Percentiles rank a stretch among this genome's conserved stretches.
These are phyloP conservation scores for Cordilura impudica DNA, from an alignment of 2,888 invertebrate species.

Conservation along the genomic window DNA sequence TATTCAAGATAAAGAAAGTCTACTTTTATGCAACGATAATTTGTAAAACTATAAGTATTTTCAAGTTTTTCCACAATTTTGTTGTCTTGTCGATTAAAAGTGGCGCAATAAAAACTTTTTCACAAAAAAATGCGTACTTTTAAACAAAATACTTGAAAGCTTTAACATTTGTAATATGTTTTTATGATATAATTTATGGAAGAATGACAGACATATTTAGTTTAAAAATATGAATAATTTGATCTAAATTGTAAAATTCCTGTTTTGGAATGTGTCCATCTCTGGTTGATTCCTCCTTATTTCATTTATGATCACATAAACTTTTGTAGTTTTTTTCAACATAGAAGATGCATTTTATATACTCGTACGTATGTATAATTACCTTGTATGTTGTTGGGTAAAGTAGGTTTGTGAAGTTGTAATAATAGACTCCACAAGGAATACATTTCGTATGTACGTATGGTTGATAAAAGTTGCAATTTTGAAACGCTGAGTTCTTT, in stretches of 20 bases:
- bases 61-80: conserved; percentile 20
- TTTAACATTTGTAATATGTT: not conserved
- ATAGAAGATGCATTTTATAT: too few relatives aligned
- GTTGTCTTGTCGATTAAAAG: not conserved
- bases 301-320: too few relatives aligned
- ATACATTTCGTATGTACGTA: too few relatives aligned
- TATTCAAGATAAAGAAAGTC: conserved; percentile 24
- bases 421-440: too few relatives aligned
- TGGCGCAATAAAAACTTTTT: conserved; percentile 7
- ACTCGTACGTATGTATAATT: too few relatives aligned
- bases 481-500: too few relatives aligned
- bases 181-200: conserved; percentile 12
- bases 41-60: conserved; percentile 17
- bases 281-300: too few relatives aligned
- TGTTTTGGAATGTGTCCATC: not conserved
- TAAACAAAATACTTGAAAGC: not conserved
- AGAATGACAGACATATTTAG: conserved; percentile 15
- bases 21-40: conserved; percentile 40
- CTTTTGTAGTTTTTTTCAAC: too few relatives aligned
- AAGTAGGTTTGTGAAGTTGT: too few relatives aligned
- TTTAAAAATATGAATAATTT: conserved; percentile 13
- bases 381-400: too few relatives aligned
- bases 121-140: not conserved
- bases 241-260: not conserved
- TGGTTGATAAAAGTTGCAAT: too few relatives aligned